Evolutionary conservation across 2,888 invertebrate genomes (phyloP).

Genomic region (Morpho achilles): DNA sequence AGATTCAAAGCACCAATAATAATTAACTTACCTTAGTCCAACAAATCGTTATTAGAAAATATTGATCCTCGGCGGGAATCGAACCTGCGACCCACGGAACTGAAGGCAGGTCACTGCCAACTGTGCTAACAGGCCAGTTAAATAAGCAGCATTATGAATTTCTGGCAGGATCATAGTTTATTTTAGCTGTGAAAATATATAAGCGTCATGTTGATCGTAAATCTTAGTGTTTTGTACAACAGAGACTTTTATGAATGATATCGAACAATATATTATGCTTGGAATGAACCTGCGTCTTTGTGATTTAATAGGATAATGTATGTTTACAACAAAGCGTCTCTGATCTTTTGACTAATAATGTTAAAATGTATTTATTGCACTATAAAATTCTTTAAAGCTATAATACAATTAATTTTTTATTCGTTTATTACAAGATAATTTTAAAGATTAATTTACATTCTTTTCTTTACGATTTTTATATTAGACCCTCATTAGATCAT

Average conservation of each 20-base stretch:
- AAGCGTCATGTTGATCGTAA: neutral
- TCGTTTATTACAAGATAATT: neutral
- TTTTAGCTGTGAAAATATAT: neutral
- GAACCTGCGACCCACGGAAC: no score
- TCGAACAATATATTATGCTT: neutral
- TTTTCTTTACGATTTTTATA: neutral
- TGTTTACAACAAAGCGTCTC: neutral
- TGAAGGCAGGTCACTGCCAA: no score
- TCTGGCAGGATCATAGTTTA: no score
- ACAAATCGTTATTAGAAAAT: no score
- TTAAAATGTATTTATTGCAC: neutral
- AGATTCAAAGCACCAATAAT: no score
- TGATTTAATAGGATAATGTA: neutral
- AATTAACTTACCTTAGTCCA: no score
- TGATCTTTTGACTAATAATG: conserved; percentile 1
- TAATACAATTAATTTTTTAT: neutral
- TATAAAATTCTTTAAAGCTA: neutral
- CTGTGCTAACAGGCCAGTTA: no score
- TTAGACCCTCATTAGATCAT: neutral
- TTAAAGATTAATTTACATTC: conserved; percentile 1
- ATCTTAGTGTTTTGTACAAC: neutral
- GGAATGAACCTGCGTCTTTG: neutral
- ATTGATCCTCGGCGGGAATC: no score
- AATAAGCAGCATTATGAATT: no score
- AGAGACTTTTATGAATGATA: neutral